Evolutionary conservation across 2,113 vertebrate species (phyloP).

Genomic region (Uropsilus gracilis): DNA sequence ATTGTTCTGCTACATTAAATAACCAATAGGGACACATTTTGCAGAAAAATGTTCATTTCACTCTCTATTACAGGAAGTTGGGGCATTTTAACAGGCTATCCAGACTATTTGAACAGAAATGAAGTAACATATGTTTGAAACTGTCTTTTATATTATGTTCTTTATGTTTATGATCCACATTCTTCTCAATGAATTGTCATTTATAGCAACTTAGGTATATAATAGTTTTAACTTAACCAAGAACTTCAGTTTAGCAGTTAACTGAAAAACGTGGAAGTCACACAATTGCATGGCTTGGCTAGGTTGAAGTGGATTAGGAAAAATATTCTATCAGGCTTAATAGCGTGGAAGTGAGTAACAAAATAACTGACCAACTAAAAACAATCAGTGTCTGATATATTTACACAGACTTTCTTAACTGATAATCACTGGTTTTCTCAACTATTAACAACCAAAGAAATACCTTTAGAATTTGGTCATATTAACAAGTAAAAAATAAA

Average conservation of each 20-base stretch:
- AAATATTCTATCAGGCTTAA: constrained; percentile 78
- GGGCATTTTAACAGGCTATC: constrained; percentile 86
- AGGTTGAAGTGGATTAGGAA: constrained; percentile 82
- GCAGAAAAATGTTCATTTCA: constrained; percentile 86
- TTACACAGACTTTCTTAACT: constrained; percentile 84
- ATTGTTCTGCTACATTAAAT: constrained; percentile 86
- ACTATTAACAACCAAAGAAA: constrained; percentile 88
- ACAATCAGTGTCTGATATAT: constrained; percentile 91
- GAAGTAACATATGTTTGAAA: constrained; percentile 82
- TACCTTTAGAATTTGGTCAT: constrained; percentile 86
- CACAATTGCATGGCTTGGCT: constrained; percentile 77
- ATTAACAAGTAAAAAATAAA: constrained; percentile 86
- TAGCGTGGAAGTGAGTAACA: constrained; percentile 69
- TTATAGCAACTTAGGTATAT: constrained; percentile 82
- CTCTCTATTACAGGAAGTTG: constrained; percentile 85
- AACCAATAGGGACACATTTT: constrained; percentile 88
- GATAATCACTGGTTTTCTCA: constrained; percentile 80
- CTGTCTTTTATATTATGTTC: constrained; percentile 82
- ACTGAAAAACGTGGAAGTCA: constrained; percentile 75
- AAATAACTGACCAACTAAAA: constrained; percentile 90
- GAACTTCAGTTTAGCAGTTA: constrained; percentile 66
- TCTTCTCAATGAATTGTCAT: constrained; percentile 83
- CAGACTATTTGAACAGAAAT: constrained; percentile 85
- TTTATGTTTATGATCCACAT: constrained; percentile 86
- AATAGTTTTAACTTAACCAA: constrained; percentile 83